Evolutionary conservation across 2,113 vertebrate species (phyloP), one percentile per base, ranked within the genome.

Genomic region (Salvelinus namaycush): DNA sequence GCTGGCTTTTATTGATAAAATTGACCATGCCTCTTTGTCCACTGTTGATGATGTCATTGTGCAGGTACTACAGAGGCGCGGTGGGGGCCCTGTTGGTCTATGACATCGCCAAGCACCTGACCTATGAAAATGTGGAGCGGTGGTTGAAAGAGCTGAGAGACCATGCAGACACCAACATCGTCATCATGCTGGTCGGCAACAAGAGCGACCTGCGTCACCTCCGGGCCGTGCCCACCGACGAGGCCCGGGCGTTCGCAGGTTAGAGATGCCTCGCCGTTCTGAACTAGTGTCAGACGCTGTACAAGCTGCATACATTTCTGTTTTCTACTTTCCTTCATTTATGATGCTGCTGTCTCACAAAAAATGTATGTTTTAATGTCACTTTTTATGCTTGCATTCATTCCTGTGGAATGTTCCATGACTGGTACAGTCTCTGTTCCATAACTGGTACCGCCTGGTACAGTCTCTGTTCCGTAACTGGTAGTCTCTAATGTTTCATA

Each of bases 171-270:
- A 98, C 94, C 90, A 99, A 99, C 92, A 99, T 99, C 11, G 98
- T 99, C 79, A 98, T 99, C 92, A 99, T 99, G 98, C 95, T 99
- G 0, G 97, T 99, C 87, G 98, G 98, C 62, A 99, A 99, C 93
- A 99, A 99, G 90, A 99, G 98, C 13, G 98, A 99, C 89, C 90
- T 99, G 92, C 97, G 97, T 64, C 98, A 99, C 90, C 96, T 99
- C 73, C 84, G 98, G n/a, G 98, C 98, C 0, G 97, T 99, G 18
- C 98, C 98, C 77, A 98, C 97, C 0, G 98, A 99, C 12, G 97
- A 99, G 90, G 98, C 98, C 3, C 94, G 96, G 0, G 97, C 98
- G 0, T 99, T 99, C n/a, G 97, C 98, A 87, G 98, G 98, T 99
- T 3, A 72, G 60, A n/a, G 7, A 24, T 2, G 20, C 24, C n/a